phyloP scores from a whole-genome alignment of 2,797 vertebrate species.

The Catharus ustulatus region DNA sequence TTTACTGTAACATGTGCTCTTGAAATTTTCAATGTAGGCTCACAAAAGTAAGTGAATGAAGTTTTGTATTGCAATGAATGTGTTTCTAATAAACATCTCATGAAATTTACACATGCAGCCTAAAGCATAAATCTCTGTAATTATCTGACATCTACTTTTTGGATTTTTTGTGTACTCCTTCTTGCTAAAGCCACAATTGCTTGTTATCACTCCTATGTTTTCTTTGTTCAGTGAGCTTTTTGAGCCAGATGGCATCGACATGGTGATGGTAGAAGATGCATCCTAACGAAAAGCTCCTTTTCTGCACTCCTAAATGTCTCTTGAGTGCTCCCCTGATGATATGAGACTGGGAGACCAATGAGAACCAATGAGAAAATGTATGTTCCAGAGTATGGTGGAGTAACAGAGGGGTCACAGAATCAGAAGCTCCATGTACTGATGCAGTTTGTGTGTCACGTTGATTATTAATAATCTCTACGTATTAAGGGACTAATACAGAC shows the following conservation, averaged over 20 bases:
- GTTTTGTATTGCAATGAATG: neutral
- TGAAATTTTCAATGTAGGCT: neutral
- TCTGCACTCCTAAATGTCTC: neutral
- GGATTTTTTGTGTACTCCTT: neutral
- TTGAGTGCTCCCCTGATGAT: neutral
- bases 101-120: neutral
- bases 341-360: neutral
- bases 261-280: neutral
- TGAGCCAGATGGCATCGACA: neutral
- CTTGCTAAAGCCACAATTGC: neutral
- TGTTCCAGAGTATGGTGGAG: neutral
- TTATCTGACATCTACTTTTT: neutral
- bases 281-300: neutral
- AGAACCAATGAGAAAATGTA: neutral
- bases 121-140: neutral
- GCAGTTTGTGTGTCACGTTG: neutral
- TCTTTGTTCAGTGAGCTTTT: neutral
- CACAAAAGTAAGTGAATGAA: neutral
- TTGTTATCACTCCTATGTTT: neutral
- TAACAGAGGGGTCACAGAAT: neutral
- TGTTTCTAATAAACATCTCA: neutral
- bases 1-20: neutral
- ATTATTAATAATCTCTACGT: neutral
- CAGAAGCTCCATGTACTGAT: neutral
- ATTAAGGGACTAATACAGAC: neutral